phyloP scores from a whole-genome alignment of 2,888 invertebrate species.

The Lepidochrysops patricia region DNA sequence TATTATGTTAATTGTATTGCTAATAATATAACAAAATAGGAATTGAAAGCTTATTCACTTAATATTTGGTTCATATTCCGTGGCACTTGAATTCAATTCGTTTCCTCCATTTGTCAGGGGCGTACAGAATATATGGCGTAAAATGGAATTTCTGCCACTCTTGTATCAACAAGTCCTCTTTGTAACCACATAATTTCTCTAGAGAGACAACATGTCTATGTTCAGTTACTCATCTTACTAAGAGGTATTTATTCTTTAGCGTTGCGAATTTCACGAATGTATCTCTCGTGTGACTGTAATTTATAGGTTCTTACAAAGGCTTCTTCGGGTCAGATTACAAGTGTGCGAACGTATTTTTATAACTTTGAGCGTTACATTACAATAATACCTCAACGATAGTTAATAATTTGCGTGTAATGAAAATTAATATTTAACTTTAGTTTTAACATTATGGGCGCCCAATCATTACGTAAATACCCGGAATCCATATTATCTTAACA shows the following conservation, averaged over 20 bases:
- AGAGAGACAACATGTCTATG: slow-evolving; percentile 1
- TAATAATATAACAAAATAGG: no score
- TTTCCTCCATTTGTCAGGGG: not conserved
- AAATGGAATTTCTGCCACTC: not conserved
- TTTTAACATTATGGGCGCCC: no score
- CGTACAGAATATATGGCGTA: not conserved
- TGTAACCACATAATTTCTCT: slow-evolving; percentile 10
- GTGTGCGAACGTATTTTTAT: no score
- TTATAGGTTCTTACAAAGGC: not conserved
- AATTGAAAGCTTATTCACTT: no score
- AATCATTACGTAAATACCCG: no score
- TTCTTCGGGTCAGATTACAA: not conserved
- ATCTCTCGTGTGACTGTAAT: not conserved
- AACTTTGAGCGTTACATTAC: no score
- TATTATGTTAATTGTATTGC: no score
- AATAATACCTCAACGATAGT: no score
- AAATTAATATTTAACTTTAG: no score
- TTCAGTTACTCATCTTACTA: not conserved
- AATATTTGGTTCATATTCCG: not conserved
- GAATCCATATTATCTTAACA: no score
- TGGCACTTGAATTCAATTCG: not conserved
- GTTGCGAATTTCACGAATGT: not conserved
- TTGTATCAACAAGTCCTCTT: slow-evolving; percentile 7
- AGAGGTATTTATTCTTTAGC: slow-evolving; percentile 3
- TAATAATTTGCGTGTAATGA: not conserved